A percentile compares a stretch with the other conserved stretches of the same genome.
Conservation (phyloP, 2,797 vertebrate species). For the Labeo calbasu region DNA sequence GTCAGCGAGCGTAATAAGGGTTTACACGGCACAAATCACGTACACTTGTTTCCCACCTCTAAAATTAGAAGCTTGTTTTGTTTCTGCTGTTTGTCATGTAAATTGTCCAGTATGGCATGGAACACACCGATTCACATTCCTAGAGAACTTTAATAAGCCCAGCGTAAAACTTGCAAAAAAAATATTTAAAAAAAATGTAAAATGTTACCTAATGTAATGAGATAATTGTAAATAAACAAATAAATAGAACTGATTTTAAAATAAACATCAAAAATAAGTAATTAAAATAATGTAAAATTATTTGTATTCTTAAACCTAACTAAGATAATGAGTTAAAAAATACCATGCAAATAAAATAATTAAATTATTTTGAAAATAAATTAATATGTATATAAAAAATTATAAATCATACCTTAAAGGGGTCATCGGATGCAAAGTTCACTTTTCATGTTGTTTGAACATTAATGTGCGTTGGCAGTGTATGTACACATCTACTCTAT, state of each 20-base stretch:
- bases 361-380: not conserved
- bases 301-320: not conserved
- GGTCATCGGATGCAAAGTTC: no score
- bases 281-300: not conserved
- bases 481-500: no score
- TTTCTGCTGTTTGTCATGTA: constrained; percentile 41
- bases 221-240: not conserved
- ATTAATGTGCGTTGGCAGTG: no score
- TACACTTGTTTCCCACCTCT: constrained; percentile 57
- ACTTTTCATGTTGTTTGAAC: no score
- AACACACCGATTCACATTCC: not conserved
- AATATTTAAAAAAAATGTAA: no score
- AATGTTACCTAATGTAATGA: not conserved
- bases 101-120: not conserved
- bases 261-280: not conserved
- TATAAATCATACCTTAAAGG: no score
- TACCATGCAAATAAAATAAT: not conserved
- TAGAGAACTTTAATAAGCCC: not conserved
- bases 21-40: constrained; percentile 69
- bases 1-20: constrained; percentile 42
- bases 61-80: constrained; percentile 53
- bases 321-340: not conserved
- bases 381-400: not conserved
- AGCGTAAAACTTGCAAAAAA: not conserved
- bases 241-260: not conserved